phyloP scores from a whole-genome alignment of 2,888 invertebrate genomes.

The Spisula solida region DNA sequence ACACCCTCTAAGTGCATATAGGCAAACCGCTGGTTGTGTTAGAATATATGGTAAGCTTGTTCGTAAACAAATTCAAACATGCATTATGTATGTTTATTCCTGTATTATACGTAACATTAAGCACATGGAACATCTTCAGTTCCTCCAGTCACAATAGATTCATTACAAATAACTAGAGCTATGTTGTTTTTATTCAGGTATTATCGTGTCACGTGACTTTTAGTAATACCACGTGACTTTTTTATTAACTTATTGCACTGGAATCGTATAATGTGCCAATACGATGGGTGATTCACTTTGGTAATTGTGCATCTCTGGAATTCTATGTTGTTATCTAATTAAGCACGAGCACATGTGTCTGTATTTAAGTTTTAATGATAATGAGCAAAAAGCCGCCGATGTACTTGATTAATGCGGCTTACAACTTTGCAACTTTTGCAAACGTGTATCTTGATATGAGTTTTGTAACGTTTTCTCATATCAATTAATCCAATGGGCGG shows the following conservation, averaged over 20 bases:
- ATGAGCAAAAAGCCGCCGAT: background rate
- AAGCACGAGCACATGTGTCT: constrained; percentile 6
- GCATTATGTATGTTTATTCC: too few species aligned
- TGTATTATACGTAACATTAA: too few species aligned
- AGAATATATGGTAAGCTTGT: too few species aligned
- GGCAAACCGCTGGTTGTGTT: too few species aligned
- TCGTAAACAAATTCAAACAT: too few species aligned
- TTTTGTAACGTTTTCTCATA: background rate
- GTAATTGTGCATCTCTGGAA: background rate
- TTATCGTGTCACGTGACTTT: background rate
- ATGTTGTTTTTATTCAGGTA: background rate
- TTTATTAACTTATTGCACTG: background rate
- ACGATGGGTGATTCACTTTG: background rate
- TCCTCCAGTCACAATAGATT: too few species aligned
- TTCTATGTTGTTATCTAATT: background rate
- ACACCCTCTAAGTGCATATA: too few species aligned
- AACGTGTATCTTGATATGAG: background rate
- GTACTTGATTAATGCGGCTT: background rate
- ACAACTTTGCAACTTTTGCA: background rate
- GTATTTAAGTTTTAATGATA: constrained; percentile 13
- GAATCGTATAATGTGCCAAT: background rate
- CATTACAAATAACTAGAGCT: background rate
- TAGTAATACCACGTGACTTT: background rate
- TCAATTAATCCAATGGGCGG: background rate
- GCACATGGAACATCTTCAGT: too few species aligned